These are phyloP conservation scores for Acrocephalus arundinaceus DNA, from an alignment of 2,113 vertebrate genomes.

Conservation along the genomic window DNA sequence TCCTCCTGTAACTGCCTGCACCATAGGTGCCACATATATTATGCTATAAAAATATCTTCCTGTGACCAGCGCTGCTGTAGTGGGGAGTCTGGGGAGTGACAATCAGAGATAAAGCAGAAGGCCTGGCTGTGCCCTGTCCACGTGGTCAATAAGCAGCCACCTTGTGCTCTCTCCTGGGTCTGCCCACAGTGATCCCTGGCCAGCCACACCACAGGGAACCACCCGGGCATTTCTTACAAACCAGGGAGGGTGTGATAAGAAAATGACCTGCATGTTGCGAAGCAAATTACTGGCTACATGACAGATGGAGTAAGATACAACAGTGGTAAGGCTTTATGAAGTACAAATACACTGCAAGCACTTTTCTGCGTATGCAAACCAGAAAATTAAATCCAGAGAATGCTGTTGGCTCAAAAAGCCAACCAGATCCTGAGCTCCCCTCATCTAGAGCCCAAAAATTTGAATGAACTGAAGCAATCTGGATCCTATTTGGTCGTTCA, in stretches of 20 bases:
- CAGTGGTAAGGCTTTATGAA: neutral
- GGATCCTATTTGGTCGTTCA: neutral
- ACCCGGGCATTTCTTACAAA: accelerated
- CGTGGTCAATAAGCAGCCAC: neutral
- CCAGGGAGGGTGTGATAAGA: neutral
- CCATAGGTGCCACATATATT: neutral
- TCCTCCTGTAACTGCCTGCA: neutral
- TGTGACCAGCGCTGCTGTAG: neutral
- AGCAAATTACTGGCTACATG: neutral
- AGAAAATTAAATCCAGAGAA: neutral
- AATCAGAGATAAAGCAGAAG: neutral
- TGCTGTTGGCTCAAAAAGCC: neutral
- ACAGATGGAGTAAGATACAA: neutral
- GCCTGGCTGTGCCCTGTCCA: neutral
- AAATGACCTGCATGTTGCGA: neutral
- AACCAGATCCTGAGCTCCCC: neutral
- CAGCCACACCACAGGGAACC: accelerated
- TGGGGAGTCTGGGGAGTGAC: neutral
- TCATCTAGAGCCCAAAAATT: neutral
- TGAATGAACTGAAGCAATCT: neutral
- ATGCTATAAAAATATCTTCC: neutral
- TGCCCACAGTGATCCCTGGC: accelerated
- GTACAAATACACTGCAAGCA: neutral
- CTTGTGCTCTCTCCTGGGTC: neutral
- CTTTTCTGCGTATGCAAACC: neutral